These are phyloP conservation scores for Drosophila nr. perissopoda DNA, from an alignment of 2,888 invertebrate species.

Conservation along the genomic window DNA sequence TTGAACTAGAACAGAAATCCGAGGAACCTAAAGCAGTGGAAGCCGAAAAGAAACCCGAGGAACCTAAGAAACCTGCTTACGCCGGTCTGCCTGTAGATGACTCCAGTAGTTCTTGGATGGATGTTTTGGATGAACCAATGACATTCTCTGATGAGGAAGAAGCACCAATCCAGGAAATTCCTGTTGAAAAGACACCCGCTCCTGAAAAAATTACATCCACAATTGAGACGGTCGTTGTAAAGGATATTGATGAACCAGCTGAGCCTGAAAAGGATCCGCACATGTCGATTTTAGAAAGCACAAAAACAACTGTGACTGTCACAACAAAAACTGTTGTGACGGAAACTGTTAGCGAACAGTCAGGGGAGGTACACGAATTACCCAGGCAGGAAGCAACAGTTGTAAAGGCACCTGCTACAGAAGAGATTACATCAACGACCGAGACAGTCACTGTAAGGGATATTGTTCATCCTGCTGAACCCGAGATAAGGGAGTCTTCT, in stretches of 20 bases:
- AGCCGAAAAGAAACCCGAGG: constrained; percentile 1
- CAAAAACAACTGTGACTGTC: constrained; percentile 24
- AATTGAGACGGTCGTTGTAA: constrained; percentile 6
- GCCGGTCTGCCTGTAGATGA: constrained; percentile 75
- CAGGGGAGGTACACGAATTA: not conserved
- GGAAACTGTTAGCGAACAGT: constrained; percentile 9
- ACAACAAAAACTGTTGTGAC: constrained; percentile 31
- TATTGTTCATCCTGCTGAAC: not conserved
- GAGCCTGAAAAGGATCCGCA: constrained; percentile 31
- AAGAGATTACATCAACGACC: not conserved
- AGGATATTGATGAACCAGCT: constrained; percentile 8
- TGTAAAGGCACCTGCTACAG: not conserved
- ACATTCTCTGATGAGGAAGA: constrained; percentile 60
- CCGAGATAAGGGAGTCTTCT: not conserved
- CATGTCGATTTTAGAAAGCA: not conserved
- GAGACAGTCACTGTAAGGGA: not conserved
- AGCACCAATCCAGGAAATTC: not conserved
- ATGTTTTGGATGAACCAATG: constrained; percentile 81
- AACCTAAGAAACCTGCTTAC: constrained; percentile 70
- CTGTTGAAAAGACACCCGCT: not conserved
- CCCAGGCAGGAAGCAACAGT: not conserved
- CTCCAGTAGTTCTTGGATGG: constrained; percentile 76
- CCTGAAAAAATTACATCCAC: not conserved
- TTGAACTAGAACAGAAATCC: constrained; percentile 53
- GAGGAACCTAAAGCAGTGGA: constrained; percentile 32